Conservation (phyloP, 2,888 invertebrate genomes). For the Timema cristinae region DNA sequence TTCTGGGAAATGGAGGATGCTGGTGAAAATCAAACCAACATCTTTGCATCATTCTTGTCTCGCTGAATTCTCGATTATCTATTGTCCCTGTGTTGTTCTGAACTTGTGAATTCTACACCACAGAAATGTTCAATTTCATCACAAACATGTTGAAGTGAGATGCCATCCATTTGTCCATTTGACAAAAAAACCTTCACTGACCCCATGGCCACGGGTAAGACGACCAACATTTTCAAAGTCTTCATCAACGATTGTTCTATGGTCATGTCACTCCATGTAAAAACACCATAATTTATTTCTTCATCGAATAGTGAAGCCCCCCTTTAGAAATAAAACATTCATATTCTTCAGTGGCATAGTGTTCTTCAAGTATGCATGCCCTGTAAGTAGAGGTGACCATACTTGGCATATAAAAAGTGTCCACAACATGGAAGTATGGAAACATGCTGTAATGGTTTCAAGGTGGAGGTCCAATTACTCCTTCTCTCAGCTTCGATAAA, state of each 20-base stretch:
- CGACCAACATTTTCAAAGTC: conserved; percentile 14
- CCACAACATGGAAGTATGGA: no score
- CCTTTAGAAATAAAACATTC: no score
- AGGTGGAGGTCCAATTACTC: no score
- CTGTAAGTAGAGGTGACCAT: no score
- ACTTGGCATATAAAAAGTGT: no score
- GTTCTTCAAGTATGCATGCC: no score
- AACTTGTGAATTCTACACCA: conserved; percentile 10
- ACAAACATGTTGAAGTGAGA: neutral
- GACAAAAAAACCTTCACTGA: conserved; percentile 6
- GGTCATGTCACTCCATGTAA: conserved; percentile 18
- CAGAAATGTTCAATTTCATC: conserved; percentile 12
- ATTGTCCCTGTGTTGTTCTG: conserved; percentile 14
- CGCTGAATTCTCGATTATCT: conserved; percentile 15
- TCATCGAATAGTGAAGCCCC: no score
- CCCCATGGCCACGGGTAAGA: neutral
- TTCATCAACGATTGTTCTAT: conserved; percentile 21
- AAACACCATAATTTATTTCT: neutral
- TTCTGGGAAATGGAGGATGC: conserved; percentile 2
- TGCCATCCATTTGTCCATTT: conserved; percentile 9
- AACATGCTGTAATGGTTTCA: no score
- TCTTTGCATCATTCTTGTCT: conserved; percentile 1
- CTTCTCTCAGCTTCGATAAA: no score
- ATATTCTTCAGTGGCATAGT: no score
- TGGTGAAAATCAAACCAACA: neutral